phyloP scores from a whole-genome alignment of 2,797 vertebrate species.

The Eremophila alpestris region DNA sequence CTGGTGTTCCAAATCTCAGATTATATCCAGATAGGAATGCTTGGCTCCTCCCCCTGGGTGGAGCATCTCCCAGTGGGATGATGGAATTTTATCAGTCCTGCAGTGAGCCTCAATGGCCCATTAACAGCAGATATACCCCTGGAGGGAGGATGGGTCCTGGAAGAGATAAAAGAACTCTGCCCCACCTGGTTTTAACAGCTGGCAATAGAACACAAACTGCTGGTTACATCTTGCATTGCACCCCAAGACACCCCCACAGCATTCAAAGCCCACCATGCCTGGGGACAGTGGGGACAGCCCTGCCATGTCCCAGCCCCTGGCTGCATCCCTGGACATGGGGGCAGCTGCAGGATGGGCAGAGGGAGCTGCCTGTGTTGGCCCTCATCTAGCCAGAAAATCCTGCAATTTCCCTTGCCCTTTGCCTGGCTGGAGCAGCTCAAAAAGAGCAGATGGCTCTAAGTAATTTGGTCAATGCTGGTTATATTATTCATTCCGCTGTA shows the following conservation, averaged over 20 bases:
- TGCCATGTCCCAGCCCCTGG: accelerated
- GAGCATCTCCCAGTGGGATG: not conserved
- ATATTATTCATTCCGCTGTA: not conserved
- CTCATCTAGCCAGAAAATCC: not conserved
- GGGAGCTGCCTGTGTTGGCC: not conserved
- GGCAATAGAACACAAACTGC: not conserved
- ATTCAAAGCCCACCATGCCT: accelerated
- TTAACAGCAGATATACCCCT: not conserved
- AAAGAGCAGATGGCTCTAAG: not conserved
- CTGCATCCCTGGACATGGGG: accelerated
- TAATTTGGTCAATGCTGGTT: not conserved
- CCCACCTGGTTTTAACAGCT: not conserved
- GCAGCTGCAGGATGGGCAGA: not conserved
- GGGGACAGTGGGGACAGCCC: accelerated
- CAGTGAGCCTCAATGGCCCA: not conserved
- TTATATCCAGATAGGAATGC: not conserved
- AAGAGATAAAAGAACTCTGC: not conserved
- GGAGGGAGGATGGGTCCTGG: not conserved
- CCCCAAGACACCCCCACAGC: accelerated
- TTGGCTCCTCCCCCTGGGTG: not conserved
- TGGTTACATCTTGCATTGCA: not conserved
- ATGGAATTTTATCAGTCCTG: not conserved
- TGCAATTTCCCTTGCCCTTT: not conserved
- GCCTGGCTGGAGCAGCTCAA: not conserved
- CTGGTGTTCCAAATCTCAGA: not conserved